phyloP scores from a whole-genome alignment of 2,888 invertebrate genomes.

The Apamea crenata region DNA sequence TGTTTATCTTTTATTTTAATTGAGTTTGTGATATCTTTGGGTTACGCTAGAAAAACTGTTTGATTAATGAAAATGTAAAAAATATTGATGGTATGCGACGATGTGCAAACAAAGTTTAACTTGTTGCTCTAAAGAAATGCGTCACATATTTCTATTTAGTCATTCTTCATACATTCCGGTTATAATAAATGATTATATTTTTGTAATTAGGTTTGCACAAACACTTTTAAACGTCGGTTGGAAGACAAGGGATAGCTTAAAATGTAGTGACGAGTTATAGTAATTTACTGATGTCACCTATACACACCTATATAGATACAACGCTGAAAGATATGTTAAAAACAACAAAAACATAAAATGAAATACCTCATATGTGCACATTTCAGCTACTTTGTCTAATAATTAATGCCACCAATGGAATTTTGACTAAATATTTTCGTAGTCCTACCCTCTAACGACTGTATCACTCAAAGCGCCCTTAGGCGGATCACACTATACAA shows the following conservation, averaged over 20 bases:
- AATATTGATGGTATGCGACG: neutral
- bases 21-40: neutral
- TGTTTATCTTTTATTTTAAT: constrained; percentile 6
- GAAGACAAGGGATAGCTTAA: neutral
- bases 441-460: no score
- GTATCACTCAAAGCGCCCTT: no score
- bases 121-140: neutral
- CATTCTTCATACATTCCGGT: neutral
- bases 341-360: neutral
- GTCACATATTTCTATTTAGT: neutral
- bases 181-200: no score
- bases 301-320: neutral
- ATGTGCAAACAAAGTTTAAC: neutral
- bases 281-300: neutral
- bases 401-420: neutral
- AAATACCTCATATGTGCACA: neutral
- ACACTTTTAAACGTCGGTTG: no score
- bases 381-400: neutral
- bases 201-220: no score
- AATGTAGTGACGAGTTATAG: neutral
- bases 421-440: neutral
- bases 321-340: no score
- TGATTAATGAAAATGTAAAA: neutral
- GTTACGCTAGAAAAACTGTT: neutral
- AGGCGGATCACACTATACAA: no score